Evolutionary conservation across 2,888 invertebrate species (phyloP).

Genomic region (Eupithecia inturbata): DNA sequence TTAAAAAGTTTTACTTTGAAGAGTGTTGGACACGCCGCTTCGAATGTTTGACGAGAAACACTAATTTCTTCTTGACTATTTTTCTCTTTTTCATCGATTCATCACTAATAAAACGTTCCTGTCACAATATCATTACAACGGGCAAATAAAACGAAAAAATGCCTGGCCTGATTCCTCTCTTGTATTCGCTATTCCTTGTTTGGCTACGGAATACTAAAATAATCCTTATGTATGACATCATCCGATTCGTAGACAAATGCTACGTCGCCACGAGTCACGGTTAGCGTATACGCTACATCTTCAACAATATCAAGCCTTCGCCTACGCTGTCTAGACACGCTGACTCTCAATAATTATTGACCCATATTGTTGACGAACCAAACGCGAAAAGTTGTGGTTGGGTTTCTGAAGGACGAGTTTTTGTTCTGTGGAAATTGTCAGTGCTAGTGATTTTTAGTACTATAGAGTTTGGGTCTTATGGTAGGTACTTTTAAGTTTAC

Average conservation of each 20-base stretch:
- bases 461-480: background rate
- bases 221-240: constrained; percentile 1
- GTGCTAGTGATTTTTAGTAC: background rate
- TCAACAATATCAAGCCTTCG: background rate
- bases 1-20: background rate
- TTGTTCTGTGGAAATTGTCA: background rate
- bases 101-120: background rate
- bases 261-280: background rate
- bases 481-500: too few relatives aligned
- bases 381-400: background rate
- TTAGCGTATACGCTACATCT: background rate
- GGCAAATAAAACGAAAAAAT: background rate
- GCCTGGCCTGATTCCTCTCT: background rate
- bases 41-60: background rate
- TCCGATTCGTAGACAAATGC: constrained; percentile 2
- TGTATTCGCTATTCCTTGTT: background rate
- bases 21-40: background rate
- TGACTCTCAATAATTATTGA: background rate
- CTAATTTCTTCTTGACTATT: background rate
- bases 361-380: background rate
- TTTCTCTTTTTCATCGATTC: background rate
- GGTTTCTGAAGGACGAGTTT: background rate
- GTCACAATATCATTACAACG: background rate
- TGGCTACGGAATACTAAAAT: background rate
- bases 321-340: constrained; percentile 9